phyloP scores from a whole-genome alignment of 2,113 vertebrate species.

The Anoura caudifer region DNA sequence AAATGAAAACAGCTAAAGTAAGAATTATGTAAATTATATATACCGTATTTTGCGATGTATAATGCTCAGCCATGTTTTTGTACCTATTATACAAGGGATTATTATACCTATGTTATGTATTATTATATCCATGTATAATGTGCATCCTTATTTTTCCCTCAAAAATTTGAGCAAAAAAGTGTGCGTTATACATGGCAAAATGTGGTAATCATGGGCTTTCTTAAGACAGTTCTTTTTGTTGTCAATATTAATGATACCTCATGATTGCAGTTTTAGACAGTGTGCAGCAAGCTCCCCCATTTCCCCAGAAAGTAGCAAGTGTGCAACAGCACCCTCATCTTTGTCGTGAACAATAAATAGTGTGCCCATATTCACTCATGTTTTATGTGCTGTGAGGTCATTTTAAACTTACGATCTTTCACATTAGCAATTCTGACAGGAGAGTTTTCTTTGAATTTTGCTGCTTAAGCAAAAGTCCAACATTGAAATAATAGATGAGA shows the following conservation, averaged over 20 bases:
- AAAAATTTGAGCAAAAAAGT: no score
- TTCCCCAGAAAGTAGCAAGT: not conserved
- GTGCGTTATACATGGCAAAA: no score
- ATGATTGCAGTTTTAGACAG: not conserved
- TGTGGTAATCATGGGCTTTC: not conserved
- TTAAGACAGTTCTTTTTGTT: not conserved
- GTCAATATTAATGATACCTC: not conserved
- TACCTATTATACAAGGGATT: no score
- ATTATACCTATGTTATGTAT: no score
- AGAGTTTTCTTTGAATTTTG: slow-evolving; percentile 44
- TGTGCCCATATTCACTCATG: not conserved
- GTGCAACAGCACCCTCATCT: not conserved
- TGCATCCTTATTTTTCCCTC: no score
- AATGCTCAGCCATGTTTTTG: no score
- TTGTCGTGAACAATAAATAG: not conserved
- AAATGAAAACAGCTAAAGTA: not conserved
- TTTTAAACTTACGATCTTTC: not conserved
- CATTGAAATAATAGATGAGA: not conserved
- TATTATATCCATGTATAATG: no score
- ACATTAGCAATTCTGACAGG: not conserved
- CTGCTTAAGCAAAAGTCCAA: slow-evolving; percentile 41
- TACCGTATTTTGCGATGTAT: not conserved
- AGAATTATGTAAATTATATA: not conserved
- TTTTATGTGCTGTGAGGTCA: not conserved
- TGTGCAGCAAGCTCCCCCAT: not conserved